Conservation (phyloP, 2,113 vertebrate species). For the Ginglymostoma cirratum region DNA sequence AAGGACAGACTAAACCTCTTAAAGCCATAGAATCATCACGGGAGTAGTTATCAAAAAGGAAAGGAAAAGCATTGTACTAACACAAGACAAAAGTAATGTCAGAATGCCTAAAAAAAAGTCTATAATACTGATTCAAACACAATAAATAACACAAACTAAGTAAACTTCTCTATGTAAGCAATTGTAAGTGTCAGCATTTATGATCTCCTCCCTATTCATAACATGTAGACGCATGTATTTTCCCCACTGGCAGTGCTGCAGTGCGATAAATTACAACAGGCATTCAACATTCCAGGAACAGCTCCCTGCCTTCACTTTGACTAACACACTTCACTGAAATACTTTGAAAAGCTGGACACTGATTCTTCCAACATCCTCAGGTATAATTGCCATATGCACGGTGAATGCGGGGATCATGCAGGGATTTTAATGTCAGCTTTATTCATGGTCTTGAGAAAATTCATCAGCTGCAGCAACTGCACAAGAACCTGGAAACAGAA, state of each 20-base stretch:
- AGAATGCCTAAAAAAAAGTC: neutral
- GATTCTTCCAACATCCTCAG: constrained; percentile 47
- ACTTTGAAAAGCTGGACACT: neutral
- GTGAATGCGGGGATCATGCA: constrained; percentile 59
- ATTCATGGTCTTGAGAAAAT: constrained; percentile 40
- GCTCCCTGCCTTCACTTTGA: neutral
- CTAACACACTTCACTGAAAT: neutral
- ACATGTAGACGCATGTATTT: neutral
- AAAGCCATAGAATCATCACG: too few species aligned
- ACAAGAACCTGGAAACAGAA: constrained; percentile 40
- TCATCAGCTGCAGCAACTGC: constrained; percentile 41
- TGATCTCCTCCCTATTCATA: neutral
- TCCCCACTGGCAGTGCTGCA: neutral
- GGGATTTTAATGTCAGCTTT: constrained; percentile 43
- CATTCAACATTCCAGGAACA: neutral
- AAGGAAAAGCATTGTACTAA: neutral
- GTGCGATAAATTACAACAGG: neutral
- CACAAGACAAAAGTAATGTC: neutral
- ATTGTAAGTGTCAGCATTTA: neutral
- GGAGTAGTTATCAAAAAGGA: neutral
- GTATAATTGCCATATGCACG: constrained; percentile 76
- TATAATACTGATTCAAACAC: neutral
- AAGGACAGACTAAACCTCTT: too few species aligned
- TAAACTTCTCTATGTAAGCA: neutral
- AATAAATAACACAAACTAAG: neutral